Evolutionary conservation across 1,140 invertebrate genomes (phyloP).

Genomic region (Papilio dardanus): DNA sequence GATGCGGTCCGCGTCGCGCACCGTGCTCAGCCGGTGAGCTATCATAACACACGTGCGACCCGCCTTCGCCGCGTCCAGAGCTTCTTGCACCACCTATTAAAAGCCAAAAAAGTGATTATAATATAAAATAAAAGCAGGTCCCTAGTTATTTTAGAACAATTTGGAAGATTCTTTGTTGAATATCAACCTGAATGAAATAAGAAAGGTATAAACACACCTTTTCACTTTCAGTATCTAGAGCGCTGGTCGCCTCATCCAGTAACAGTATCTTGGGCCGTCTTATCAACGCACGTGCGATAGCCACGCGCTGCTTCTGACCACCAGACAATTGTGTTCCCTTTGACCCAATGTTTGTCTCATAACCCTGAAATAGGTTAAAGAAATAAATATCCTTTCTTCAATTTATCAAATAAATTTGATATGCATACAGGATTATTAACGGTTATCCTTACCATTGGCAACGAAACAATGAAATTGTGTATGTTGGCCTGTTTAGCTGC

Average conservation of each 20-base stretch:
- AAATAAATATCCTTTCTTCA: not conserved
- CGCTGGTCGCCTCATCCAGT: conserved; percentile 92
- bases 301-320: conserved; percentile 89
- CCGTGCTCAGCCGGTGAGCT: conserved; percentile 88
- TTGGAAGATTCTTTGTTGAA: not conserved
- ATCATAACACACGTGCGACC: conserved; percentile 89
- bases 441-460: conserved; percentile 84
- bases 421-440: not conserved
- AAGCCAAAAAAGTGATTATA: not conserved
- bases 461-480: conserved; percentile 86
- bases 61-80: conserved; percentile 84
- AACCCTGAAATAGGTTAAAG: conserved; percentile 76
- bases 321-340: conserved; percentile 89
- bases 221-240: conserved; percentile 85
- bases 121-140: no score
- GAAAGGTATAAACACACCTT: conserved; percentile 51
- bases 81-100: conserved; percentile 84
- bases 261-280: conserved; percentile 88
- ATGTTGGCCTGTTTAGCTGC: conserved; percentile 89
- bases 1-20: conserved; percentile 89
- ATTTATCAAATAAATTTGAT: not conserved
- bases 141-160: no score
- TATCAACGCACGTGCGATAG: conserved; percentile 89
- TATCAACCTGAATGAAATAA: no score
- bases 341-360: conserved; percentile 90